These are phyloP conservation scores for Trisateles emortualis DNA, from an alignment of 2,888 invertebrate species.

Conservation along the genomic window DNA sequence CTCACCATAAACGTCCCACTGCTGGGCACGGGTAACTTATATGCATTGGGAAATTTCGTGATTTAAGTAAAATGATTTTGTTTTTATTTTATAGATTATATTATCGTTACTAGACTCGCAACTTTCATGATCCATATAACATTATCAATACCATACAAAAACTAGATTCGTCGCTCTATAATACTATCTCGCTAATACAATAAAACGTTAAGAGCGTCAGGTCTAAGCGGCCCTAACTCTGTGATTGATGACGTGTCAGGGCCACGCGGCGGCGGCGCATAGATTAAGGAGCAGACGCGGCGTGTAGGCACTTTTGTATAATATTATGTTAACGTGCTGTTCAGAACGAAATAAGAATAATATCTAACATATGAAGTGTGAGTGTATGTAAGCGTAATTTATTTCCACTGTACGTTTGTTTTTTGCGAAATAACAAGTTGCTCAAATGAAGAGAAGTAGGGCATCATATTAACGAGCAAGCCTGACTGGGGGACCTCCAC, in stretches of 20 bases:
- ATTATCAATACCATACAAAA: not conserved
- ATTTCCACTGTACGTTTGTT: too few relatives aligned
- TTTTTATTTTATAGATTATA: too few relatives aligned
- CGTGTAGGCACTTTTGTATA: not conserved
- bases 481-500: too few relatives aligned
- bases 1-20: too few relatives aligned
- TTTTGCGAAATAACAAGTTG: too few relatives aligned
- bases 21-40: too few relatives aligned
- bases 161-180: not conserved
- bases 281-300: slow-evolving; percentile 15
- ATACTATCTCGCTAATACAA: slow-evolving; percentile 4
- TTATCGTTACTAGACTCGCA: too few relatives aligned
- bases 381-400: too few relatives aligned
- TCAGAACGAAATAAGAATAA: not conserved
- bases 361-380: not conserved
- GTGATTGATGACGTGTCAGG: slow-evolving; percentile 23
- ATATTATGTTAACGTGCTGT: slow-evolving; percentile 9
- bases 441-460: too few relatives aligned
- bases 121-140: not conserved
- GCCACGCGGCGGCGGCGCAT: slow-evolving; percentile 12
- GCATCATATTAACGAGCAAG: too few relatives aligned
- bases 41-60: too few relatives aligned
- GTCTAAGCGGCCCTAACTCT: not conserved
- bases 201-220: not conserved
- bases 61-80: too few relatives aligned